Base-by-base conservation (phyloP, 2,113 vertebrate genomes). In the Euleptes europaea region DNA sequence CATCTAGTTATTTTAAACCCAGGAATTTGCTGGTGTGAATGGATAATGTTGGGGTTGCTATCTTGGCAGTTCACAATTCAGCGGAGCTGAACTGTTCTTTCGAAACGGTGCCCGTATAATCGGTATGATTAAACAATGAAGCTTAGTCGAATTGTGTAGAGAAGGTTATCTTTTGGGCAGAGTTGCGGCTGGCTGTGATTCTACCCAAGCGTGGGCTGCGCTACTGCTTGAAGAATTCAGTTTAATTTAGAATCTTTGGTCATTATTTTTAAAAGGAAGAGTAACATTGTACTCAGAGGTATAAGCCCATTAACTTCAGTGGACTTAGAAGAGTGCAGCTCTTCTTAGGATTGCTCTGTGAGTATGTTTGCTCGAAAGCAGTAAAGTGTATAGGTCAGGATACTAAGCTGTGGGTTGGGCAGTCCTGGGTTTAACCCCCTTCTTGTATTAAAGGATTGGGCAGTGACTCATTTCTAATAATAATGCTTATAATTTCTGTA, bases 1-100 rank as follows among this genome's bases (percentile, higher is more conserved):
- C 82, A 83, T 54, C 74, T 88, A 78, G 79, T 93, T 89, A 86
- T 91, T 84, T 92, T 86, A 80, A 90, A 88, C 79, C 71, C 21
- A 54, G 66, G 73, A 31, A 12, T 31, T 63, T 78, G 4, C 49
- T 12, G 19, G 67, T 42, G n/a, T n/a, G 17, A 54, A 70, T 14
- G 17, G 35, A 47, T 31, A 78, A 57, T 33, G 28, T 49, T 42
- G 66, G 54, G 12, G 38, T 35, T 70, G 51, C 49, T 72, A 57
- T 5, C 26, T 57, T 31, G 21, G n/a, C 31, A n/a, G 40, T 35
- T 26, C 35, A 28, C 23, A 35, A 67, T 51, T 51, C 47, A 40
- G 51, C 33, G 8, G 40, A 72, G 26, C 2, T 40, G 71, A 35
- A 7, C 28, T 57, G 63, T n/a, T 28, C 40, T 26, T 8, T 42